phyloP scores from a whole-genome alignment of 1,140 invertebrate genomes.

The Drosophila pallidifrons region DNA sequence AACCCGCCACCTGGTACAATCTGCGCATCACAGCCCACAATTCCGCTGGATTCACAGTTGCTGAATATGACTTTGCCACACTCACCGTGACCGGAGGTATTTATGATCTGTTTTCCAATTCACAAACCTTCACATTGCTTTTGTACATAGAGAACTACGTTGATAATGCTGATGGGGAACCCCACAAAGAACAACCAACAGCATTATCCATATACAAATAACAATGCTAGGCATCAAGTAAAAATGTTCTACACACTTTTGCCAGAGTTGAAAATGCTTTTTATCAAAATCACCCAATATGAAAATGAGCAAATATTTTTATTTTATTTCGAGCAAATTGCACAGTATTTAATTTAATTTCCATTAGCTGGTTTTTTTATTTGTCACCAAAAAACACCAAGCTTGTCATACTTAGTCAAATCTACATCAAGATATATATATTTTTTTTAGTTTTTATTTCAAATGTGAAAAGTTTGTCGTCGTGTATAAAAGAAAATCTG shows the following conservation, averaged over 20 bases:
- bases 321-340: constrained; percentile 55
- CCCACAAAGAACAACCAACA: constrained; percentile 2
- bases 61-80: constrained; percentile 97
- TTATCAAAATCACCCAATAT: constrained; percentile 47
- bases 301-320: constrained; percentile 67
- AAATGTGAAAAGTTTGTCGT: constrained; percentile 50
- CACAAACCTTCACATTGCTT: constrained; percentile 68
- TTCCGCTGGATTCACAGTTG: constrained; percentile 97
- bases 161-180: constrained; percentile 45
- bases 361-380: constrained; percentile 3
- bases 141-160: constrained; percentile 84
- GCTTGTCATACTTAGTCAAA: constrained; percentile 50
- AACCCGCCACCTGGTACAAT: constrained; percentile 97
- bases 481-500: constrained; percentile 55
- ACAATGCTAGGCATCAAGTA: constrained; percentile 72
- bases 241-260: constrained; percentile 51
- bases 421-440: constrained; percentile 1
- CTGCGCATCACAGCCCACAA: constrained; percentile 97
- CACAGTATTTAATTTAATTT: constrained; percentile 55
- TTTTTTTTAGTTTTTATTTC: constrained; percentile 33
- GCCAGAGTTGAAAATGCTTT: constrained; percentile 71
- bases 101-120: constrained; percentile 83
- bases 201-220: constrained; percentile 78
- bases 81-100: constrained; percentile 96
- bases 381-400: constrained; percentile 29